Evolutionary conservation across 2,113 vertebrate species (phyloP).

Genomic region (Saiga tatarica): DNA sequence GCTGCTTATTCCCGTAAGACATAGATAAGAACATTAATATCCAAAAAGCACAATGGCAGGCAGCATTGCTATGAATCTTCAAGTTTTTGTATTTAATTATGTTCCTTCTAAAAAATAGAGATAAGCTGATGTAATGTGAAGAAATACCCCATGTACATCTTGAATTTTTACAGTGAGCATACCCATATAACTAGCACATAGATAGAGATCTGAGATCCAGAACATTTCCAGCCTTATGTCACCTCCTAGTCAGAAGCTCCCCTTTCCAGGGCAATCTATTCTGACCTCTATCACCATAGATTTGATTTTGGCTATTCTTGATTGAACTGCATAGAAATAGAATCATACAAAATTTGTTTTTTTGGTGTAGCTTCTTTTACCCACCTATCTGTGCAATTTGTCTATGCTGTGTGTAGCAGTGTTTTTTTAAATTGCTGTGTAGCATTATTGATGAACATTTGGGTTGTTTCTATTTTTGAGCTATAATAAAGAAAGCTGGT

Average conservation of each 20-base stretch:
- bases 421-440: not conserved
- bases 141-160: not conserved
- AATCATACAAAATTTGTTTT: not conserved
- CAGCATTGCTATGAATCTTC: not conserved
- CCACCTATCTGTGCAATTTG: not conserved
- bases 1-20: not conserved
- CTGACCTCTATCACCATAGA: not conserved
- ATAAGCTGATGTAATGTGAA: not conserved
- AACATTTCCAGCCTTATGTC: not conserved
- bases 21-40: not conserved
- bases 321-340: not conserved
- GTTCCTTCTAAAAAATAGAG: not conserved
- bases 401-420: not conserved
- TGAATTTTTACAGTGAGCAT: not conserved
- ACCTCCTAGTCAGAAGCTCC: not conserved
- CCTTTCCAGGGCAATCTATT: not conserved
- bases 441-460: not conserved
- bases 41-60: not conserved
- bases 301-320: not conserved
- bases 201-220: not conserved
- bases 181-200: not conserved
- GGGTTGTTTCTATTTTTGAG: not conserved
- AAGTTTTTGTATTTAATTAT: not conserved
- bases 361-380: not conserved
- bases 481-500: not conserved